Conservation (phyloP, 2,797 vertebrate species). For the Morelia viridis region DNA sequence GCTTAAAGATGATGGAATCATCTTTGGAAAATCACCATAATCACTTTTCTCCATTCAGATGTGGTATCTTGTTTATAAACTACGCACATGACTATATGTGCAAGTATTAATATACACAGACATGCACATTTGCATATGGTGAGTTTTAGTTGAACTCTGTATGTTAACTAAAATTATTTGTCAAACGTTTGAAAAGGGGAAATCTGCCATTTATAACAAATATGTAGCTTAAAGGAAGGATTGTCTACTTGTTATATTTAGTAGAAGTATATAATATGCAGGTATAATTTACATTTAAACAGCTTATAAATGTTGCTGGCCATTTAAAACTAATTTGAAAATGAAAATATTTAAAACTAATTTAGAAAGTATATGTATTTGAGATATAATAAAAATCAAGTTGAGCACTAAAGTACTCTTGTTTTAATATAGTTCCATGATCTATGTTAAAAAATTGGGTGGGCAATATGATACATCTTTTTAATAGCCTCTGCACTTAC, state of each 20-base stretch:
- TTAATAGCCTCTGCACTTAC: neutral
- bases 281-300: neutral
- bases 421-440: neutral
- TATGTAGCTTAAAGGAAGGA: neutral
- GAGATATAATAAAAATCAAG: neutral
- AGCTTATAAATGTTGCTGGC: neutral
- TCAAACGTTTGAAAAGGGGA: neutral
- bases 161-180: neutral
- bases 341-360: neutral
- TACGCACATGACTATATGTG: neutral
- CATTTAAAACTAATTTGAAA: neutral
- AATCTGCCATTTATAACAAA: neutral
- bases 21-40: neutral
- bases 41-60: neutral
- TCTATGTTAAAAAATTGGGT: neutral
- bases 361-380: neutral
- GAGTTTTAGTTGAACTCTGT: neutral
- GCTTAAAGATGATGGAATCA: neutral
- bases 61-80: neutral
- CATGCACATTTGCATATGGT: neutral
- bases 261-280: neutral
- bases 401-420: neutral
- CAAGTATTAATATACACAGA: neutral
- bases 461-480: neutral
- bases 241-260: fast-evolving